A percentile compares a stretch with the other conserved stretches of the same genome.
Conservation (phyloP, 2,113 vertebrate species). For the Sander lucioperca region DNA sequence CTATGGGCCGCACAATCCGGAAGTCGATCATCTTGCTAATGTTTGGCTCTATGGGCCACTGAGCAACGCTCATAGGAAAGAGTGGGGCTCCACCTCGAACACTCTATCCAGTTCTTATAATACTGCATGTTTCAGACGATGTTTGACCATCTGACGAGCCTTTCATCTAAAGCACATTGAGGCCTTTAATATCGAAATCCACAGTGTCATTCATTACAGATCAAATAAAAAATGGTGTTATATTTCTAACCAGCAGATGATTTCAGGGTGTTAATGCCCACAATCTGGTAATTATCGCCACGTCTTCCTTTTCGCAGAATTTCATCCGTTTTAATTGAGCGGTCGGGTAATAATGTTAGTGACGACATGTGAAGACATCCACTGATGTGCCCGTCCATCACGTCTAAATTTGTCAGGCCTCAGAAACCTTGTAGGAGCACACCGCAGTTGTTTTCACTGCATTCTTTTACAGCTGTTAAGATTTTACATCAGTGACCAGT, state of each 20-base stretch:
- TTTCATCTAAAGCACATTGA: not conserved
- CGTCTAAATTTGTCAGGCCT: conserved; percentile 57
- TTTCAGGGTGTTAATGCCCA: conserved; percentile 4
- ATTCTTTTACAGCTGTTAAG: conserved; percentile 35
- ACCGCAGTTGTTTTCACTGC: conserved; percentile 48
- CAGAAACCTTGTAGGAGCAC: conserved; percentile 24
- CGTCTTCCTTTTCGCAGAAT: conserved; percentile 23
- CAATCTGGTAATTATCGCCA: not conserved
- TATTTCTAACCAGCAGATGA: conserved; percentile 4
- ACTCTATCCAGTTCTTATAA: no score
- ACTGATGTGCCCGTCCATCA: conserved; percentile 41
- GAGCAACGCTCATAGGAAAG: no score
- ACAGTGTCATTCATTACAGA: not conserved
- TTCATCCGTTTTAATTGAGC: conserved; percentile 40
- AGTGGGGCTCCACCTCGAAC: no score
- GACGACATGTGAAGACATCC: conserved; percentile 55
- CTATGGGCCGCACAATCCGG: no score
- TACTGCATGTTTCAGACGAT: not conserved
- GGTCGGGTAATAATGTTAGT: conserved; percentile 46
- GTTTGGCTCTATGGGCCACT: no score
- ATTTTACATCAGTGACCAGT: conserved; percentile 64
- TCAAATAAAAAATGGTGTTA: not conserved
- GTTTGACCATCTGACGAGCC: not conserved
- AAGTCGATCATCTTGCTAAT: no score
- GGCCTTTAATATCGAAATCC: conserved; percentile 11